Percentiles rank a stretch among this genome's conserved stretches.
Evolutionary conservation across 2,888 invertebrate species (phyloP).

Genomic region (Pomacea canaliculata): DNA sequence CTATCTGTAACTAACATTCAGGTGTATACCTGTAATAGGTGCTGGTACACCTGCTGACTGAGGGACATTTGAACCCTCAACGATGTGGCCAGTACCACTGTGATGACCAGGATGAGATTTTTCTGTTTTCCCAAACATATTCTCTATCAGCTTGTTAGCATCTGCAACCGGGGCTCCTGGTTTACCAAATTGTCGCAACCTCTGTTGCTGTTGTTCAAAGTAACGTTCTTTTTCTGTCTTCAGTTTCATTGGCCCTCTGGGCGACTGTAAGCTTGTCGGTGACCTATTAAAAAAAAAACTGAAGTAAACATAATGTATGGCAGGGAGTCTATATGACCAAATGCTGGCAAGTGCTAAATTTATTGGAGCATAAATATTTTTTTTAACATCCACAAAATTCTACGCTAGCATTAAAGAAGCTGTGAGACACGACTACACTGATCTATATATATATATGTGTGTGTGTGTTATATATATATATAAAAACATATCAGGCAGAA

Average conservation of each 20-base stretch:
- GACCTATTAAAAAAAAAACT: no score
- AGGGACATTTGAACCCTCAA: no score
- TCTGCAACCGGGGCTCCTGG: conserved; percentile 44
- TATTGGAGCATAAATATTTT: not conserved
- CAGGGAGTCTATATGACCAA: not conserved
- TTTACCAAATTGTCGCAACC: conserved; percentile 51
- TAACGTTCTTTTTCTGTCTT: conserved; percentile 42
- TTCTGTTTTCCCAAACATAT: conserved; percentile 50
- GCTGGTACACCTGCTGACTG: no score
- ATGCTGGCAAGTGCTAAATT: not conserved
- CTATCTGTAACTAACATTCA: no score
- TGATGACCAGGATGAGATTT: not conserved
- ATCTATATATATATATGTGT: not conserved
- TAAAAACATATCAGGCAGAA: no score
- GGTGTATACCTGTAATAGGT: no score
- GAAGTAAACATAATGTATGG: not conserved
- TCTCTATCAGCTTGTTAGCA: conserved; percentile 59
- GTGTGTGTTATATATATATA: not conserved
- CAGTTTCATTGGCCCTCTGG: not conserved
- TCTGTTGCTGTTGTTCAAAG: conserved; percentile 54
- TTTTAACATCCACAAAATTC: no score
- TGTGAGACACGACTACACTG: no score
- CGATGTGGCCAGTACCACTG: not conserved
- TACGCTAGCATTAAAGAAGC: no score
- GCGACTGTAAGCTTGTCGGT: no score